Evolutionary conservation across 2,797 vertebrate genomes (phyloP), one percentile per base, ranked within the genome.

Genomic region (Gila robusta): DNA sequence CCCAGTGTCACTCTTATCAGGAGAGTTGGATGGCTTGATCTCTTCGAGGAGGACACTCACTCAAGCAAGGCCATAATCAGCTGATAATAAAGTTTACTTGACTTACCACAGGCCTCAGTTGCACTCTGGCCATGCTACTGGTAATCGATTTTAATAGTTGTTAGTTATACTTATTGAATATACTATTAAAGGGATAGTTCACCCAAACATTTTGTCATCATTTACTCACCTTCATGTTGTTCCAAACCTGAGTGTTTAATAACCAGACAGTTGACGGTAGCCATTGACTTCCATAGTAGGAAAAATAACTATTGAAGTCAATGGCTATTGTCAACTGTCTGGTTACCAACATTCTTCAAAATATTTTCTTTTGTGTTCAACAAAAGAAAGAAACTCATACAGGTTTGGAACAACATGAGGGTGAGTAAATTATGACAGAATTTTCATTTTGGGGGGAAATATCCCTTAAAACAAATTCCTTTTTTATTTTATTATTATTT

Each of bases 1-100:
- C 85, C 67, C 62, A 82, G 83, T 87, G 83, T 82, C 80, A 47
- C 73, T 47, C 83, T 91, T 89, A 88, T 91, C 86, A 86, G 59
- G 54, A 39, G 59, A 81, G 80, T 85, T 82, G 52, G 87, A 79
- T 86, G 82, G 81, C 88, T 82, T 84, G 79, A 83, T 86, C 81
- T 84, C 87, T 86, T 89, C 79, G 87, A 87, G 89, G 86, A 82
- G 84, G 87, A 87, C 78, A 47, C 67, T 66, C 81, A 72, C 85
- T 88, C 84, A 21, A 84, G 73, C 84, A 69, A 67, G 59, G 70
- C 82, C 37, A 86, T 79, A 84, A 83, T 71, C 82, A 67, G 72
- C 84, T 86, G 88, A 89, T 89, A 88, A 79, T 70, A 78, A 62
- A 41, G 64, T 77, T 82, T 70, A 56, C 79, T 77, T 44, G 35